phyloP scores from a whole-genome alignment of 2,888 invertebrate genomes.

The Torymus aiolomorphi region DNA sequence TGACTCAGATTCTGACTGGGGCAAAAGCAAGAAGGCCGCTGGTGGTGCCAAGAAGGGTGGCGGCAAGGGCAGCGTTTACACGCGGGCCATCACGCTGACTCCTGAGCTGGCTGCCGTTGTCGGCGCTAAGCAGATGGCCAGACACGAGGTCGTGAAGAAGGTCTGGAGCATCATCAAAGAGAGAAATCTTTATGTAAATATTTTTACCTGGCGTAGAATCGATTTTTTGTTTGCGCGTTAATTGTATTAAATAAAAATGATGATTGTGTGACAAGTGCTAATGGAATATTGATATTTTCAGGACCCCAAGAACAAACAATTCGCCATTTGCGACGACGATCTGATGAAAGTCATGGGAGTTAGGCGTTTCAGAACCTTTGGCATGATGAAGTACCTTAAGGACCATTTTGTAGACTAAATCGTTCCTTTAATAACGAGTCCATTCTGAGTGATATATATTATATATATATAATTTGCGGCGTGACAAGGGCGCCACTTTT shows the following conservation, averaged over 20 bases:
- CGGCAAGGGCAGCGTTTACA: constrained; percentile 87
- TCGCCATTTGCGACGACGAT: constrained; percentile 94
- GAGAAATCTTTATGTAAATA: constrained; percentile 84
- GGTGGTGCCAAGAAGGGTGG: constrained; percentile 79
- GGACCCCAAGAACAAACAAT: constrained; percentile 97
- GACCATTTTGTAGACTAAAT: constrained; percentile 87
- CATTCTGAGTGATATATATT: constrained; percentile 60
- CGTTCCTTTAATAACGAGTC: constrained; percentile 60
- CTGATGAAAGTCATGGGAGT: constrained; percentile 92
- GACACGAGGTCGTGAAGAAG: constrained; percentile 93
- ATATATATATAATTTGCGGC: constrained; percentile 37
- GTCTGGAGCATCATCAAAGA: constrained; percentile 94
- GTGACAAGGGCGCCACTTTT: constrained; percentile 12
- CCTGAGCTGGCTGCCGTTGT: constrained; percentile 90
- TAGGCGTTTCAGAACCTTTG: constrained; percentile 95
- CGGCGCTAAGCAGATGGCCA: constrained; percentile 88
- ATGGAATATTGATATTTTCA: constrained; percentile 67
- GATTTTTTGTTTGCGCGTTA: no score
- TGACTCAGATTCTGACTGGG: constrained; percentile 84
- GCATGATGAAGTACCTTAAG: constrained; percentile 98
- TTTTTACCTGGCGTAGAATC: not conserved
- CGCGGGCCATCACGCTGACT: constrained; percentile 88
- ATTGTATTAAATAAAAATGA: no score
- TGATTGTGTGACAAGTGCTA: not conserved
- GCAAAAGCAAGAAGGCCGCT: constrained; percentile 76